phyloP scores from a whole-genome alignment of 35 echinoderm and acorn worm species.

The Hemicentrotus pulcherrimus region DNA sequence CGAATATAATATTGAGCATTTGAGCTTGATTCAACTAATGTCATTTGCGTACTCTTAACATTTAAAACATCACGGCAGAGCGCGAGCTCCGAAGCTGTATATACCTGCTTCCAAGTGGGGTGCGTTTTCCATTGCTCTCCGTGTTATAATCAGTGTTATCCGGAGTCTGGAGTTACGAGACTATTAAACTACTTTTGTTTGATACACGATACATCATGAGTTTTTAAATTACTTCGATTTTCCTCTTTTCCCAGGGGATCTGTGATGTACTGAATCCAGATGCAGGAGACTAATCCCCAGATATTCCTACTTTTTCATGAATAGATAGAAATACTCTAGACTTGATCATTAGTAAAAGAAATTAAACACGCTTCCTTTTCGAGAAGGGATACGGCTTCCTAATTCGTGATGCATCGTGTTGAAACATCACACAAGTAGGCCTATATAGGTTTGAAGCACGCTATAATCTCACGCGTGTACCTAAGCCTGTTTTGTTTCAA shows the following conservation, averaged over 20 bases:
- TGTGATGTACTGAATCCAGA: no score
- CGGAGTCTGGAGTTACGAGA: no score
- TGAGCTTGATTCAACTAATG: background rate
- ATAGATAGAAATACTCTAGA: background rate
- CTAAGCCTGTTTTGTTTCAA: no score
- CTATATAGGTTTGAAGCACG: background rate
- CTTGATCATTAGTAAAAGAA: background rate
- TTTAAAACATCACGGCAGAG: background rate
- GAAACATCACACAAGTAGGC: background rate
- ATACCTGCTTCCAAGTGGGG: background rate
- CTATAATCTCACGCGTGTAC: no score
- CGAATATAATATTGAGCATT: background rate
- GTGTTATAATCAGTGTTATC: no score
- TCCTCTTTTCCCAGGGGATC: background rate
- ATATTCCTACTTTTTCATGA: background rate
- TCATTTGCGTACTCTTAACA: no score
- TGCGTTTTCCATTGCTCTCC: background rate
- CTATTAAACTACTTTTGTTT: no score
- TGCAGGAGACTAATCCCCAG: background rate
- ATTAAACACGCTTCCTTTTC: background rate
- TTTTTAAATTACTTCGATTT: no score
- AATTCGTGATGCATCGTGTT: background rate
- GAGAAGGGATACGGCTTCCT: background rate
- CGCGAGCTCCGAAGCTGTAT: background rate
- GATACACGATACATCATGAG: no score